Evolutionary conservation across 1,140 invertebrate species (phyloP).

Genomic region (Hyles vespertilio): DNA sequence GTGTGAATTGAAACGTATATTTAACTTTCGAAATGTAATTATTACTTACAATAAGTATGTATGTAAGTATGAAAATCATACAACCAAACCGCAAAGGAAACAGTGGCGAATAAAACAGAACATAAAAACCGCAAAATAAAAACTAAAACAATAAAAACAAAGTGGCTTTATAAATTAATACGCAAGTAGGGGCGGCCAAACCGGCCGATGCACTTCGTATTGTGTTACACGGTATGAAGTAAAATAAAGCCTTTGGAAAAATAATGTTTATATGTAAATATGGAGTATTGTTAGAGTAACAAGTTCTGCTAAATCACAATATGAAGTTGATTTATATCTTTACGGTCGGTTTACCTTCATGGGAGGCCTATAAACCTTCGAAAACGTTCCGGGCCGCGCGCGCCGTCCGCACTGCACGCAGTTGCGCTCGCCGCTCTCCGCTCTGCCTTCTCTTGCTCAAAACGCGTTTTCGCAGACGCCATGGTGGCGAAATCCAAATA

Average conservation of each 20-base stretch:
- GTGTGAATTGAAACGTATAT: too few relatives aligned
- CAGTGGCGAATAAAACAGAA: constrained; percentile 6
- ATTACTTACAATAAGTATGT: too few relatives aligned
- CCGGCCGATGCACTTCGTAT: constrained; percentile 43
- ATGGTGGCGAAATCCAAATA: too few relatives aligned
- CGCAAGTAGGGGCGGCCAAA: constrained; percentile 5
- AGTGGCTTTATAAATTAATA: constrained; percentile 10
- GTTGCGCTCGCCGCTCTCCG: too few relatives aligned
- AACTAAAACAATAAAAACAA: constrained; percentile 1
- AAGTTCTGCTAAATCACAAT: constrained; percentile 72
- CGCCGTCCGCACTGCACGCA: too few relatives aligned
- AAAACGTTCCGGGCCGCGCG: constrained; percentile 30
- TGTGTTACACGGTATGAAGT: constrained; percentile 50
- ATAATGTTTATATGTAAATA: constrained; percentile 74
- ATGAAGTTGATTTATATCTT: constrained; percentile 74
- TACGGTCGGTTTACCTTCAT: constrained; percentile 62
- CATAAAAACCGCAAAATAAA: neutral
- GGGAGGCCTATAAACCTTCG: constrained; percentile 62
- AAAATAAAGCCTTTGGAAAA: constrained; percentile 54
- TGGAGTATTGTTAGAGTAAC: constrained; percentile 67
- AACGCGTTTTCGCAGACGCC: too few relatives aligned
- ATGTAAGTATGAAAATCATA: too few relatives aligned
- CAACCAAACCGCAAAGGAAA: constrained; percentile 3
- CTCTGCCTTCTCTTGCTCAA: too few relatives aligned
- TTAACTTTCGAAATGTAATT: too few relatives aligned